Conservation (phyloP, 2,113 vertebrate genomes). For the Otolemur garnettii region DNA sequence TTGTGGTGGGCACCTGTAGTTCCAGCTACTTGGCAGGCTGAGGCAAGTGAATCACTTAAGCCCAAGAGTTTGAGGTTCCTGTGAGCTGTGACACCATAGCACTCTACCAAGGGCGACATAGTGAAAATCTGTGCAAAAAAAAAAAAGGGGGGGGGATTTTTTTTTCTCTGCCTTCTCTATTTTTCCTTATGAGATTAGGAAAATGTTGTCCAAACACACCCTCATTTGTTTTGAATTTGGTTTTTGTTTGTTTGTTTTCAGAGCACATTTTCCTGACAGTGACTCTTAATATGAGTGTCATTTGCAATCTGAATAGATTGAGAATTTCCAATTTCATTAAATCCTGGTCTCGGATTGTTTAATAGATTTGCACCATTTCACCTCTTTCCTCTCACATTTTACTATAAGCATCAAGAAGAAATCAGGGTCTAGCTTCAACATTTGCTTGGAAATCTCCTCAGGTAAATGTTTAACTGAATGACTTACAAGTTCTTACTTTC, state of each 20-base stretch:
- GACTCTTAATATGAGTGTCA: neutral
- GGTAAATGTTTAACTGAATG: neutral
- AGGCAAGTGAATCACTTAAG: too few relatives aligned
- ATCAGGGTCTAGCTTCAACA: neutral
- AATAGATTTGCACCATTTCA: neutral
- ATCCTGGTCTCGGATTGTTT: neutral
- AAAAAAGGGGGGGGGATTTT: too few relatives aligned
- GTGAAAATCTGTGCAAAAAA: too few relatives aligned
- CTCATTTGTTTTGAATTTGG: neutral
- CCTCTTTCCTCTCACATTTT: neutral
- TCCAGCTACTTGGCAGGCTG: too few relatives aligned
- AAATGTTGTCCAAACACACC: neutral
- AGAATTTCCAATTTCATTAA: neutral
- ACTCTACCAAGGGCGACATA: too few relatives aligned
- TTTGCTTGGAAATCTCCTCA: neutral
- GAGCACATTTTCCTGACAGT: neutral
- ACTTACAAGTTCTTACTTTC: neutral
- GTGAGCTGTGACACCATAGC: too few relatives aligned
- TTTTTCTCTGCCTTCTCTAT: neutral
- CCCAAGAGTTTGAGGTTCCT: too few relatives aligned
- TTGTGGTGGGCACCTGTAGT: too few relatives aligned
- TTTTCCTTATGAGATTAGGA: neutral
- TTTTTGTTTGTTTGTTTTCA: neutral
- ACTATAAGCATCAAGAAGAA: conserved; percentile 17
- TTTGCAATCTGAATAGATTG: neutral